These are phyloP conservation scores for Coleophora deauratella DNA, from an alignment of 2,888 invertebrate genomes.

Conservation along the genomic window DNA sequence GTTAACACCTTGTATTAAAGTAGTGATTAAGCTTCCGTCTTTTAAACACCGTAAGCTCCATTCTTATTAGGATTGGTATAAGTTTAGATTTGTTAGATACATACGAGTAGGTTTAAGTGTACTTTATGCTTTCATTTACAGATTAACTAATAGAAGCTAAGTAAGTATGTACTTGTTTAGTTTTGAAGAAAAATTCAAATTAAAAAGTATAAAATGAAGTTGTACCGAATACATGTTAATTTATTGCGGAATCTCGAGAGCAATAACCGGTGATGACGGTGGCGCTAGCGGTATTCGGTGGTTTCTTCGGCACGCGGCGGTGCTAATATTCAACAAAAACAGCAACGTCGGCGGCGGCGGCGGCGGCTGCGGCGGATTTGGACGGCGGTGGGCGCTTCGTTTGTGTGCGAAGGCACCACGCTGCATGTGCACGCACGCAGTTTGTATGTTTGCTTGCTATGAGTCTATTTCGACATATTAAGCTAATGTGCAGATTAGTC, in stretches of 20 bases:
- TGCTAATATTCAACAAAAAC: conserved; percentile 64
- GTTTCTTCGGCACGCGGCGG: conserved; percentile 48
- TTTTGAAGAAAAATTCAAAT: conserved; percentile 49
- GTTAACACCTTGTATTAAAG: too few relatives aligned
- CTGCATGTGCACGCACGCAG: conserved; percentile 24
- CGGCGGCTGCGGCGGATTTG: neutral
- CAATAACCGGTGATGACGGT: conserved; percentile 64
- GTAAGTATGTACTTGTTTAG: too few relatives aligned
- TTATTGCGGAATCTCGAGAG: conserved; percentile 72
- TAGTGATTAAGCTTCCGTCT: too few relatives aligned
- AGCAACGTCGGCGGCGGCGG: conserved; percentile 16
- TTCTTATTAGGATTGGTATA: too few relatives aligned
- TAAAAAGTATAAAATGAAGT: conserved; percentile 62
- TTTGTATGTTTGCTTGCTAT: conserved; percentile 38
- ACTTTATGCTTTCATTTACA: too few relatives aligned
- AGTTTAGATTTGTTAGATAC: too few relatives aligned
- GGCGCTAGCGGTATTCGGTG: conserved; percentile 68
- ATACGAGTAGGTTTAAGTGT: too few relatives aligned
- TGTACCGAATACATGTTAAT: conserved; percentile 74
- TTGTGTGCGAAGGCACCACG: too few relatives aligned
- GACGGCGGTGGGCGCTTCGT: neutral
- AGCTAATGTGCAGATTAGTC: conserved; percentile 56
- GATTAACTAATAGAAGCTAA: too few relatives aligned
- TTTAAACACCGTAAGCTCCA: too few relatives aligned
- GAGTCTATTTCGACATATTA: conserved; percentile 53